Percentiles rank a stretch among this genome's conserved stretches.
These are phyloP conservation scores for Talpa occidentalis DNA, from an alignment of 2,113 vertebrate genomes.

Conservation along the genomic window DNA sequence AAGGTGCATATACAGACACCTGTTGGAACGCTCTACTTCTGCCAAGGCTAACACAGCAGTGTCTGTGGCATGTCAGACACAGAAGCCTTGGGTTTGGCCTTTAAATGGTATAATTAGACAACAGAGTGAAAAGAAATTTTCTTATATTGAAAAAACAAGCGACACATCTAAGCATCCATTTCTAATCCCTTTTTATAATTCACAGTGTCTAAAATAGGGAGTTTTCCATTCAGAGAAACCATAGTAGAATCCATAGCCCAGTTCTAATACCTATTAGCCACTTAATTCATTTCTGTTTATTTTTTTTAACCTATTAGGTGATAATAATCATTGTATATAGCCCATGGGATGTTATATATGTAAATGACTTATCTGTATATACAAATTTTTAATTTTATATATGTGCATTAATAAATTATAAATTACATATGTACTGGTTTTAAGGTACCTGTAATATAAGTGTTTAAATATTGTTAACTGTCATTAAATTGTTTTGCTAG, in stretches of 20 bases:
- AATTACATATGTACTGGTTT: neutral
- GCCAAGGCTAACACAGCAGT: neutral
- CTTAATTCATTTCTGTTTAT: neutral
- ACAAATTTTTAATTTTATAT: neutral
- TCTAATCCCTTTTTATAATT: conserved; percentile 19
- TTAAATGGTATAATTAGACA: neutral
- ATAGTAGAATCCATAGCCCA: neutral
- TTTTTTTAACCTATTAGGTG: conserved; percentile 34
- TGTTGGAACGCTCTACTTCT: neutral
- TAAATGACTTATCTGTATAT: neutral
- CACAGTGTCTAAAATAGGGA: neutral
- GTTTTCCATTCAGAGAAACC: neutral
- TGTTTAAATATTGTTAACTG: neutral
- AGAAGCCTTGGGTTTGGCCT: conserved; percentile 15
- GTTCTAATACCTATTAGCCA: neutral
- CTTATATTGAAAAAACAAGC: conserved; percentile 29
- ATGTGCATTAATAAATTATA: conserved; percentile 8
- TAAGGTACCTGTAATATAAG: neutral
- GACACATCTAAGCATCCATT: neutral
- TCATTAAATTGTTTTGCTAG: neutral
- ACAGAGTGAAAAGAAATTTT: conserved; percentile 34
- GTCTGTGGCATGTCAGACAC: neutral
- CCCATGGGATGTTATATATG: neutral
- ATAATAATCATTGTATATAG: neutral
- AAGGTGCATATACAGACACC: neutral